These are phyloP conservation scores for Lipotes vexillifer DNA, from an alignment of 2,113 vertebrate species.

Conservation along the genomic window DNA sequence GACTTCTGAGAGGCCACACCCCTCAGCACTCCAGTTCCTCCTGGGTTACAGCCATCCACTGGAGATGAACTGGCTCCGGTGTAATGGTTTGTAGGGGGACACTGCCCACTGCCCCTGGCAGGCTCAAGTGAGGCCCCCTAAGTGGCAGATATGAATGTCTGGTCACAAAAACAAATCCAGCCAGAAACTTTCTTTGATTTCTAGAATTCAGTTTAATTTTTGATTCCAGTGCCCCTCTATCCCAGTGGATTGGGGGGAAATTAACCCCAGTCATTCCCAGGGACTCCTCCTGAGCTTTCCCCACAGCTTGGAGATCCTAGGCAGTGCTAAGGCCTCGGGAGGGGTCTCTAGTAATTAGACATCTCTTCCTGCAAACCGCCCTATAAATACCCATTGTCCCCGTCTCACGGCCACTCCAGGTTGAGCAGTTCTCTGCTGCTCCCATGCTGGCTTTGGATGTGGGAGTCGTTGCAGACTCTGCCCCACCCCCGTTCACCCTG, in stretches of 20 bases:
- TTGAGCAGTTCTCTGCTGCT: neutral
- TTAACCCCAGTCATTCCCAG: neutral
- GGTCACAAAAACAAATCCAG: neutral
- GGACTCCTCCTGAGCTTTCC: neutral
- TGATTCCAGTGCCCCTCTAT: neutral
- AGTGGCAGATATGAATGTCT: too few relatives aligned
- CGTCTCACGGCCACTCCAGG: neutral
- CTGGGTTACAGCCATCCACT: too few relatives aligned
- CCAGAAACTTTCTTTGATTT: neutral
- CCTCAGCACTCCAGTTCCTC: too few relatives aligned
- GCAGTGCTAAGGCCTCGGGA: neutral
- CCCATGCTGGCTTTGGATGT: neutral
- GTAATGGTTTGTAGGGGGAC: too few relatives aligned
- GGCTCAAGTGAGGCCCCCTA: too few relatives aligned
- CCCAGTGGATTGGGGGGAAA: neutral
- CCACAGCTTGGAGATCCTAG: neutral
- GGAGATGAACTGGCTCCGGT: too few relatives aligned
- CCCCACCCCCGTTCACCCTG: neutral
- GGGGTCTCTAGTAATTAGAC: neutral
- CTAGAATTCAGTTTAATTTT: neutral
- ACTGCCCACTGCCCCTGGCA: too few relatives aligned
- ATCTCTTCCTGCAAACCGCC: neutral
- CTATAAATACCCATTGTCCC: neutral
- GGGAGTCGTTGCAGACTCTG: neutral
- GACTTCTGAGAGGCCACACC: too few relatives aligned